Conservation (phyloP, 2,797 vertebrate species). For the Pyrocephalus nanus region DNA sequence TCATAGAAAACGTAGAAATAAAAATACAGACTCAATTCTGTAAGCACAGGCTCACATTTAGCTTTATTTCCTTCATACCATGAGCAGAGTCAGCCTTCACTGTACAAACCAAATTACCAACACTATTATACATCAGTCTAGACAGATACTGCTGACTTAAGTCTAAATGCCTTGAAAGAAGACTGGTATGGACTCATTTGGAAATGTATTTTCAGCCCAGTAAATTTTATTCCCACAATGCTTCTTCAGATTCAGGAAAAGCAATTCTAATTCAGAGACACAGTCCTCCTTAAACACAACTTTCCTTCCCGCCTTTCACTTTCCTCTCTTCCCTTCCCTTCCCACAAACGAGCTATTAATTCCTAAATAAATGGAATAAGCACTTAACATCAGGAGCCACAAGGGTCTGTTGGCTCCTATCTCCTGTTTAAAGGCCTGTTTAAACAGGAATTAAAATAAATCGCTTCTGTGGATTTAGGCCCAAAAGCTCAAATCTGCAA, state of each 20-base stretch:
- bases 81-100: neutral
- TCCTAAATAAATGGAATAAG: slow-evolving; percentile 2
- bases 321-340: neutral
- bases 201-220: neutral
- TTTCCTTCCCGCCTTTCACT: neutral
- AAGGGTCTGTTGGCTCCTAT: neutral
- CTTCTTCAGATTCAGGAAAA: neutral
- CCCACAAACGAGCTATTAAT: neutral
- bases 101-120: slow-evolving; percentile 1
- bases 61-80: neutral
- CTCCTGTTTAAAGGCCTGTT: neutral
- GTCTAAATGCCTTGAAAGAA: neutral
- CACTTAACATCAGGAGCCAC: neutral
- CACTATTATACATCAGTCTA: neutral
- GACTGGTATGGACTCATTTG: neutral
- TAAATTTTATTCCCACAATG: neutral
- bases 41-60: neutral
- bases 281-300: neutral
- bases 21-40: neutral
- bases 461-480: neutral
- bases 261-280: neutral
- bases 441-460: slow-evolving; percentile 32
- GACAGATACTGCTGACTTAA: neutral
- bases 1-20: neutral
- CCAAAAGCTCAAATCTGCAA: neutral